Evolutionary conservation across 2,888 invertebrate species (phyloP).

Genomic region (Pseudeuparius sepicola): DNA sequence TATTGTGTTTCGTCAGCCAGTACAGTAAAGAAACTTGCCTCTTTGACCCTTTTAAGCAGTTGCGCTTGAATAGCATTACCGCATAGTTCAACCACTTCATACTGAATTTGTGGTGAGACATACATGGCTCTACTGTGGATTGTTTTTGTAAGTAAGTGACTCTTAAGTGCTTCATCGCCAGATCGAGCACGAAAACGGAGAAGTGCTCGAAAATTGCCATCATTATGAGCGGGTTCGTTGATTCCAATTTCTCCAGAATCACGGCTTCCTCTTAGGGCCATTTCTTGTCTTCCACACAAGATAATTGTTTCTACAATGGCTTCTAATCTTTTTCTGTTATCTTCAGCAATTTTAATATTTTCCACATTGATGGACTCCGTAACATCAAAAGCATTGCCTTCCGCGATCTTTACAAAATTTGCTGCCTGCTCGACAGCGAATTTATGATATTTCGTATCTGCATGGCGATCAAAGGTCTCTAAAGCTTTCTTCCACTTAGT

Average conservation of each 20-base stretch:
- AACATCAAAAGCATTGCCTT: slow-evolving; percentile 7
- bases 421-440: slow-evolving; percentile 10
- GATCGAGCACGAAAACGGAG: slow-evolving; percentile 5
- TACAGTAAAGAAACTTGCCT: slow-evolving; percentile 1
- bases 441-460: slow-evolving; percentile 8
- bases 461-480: slow-evolving; percentile 5
- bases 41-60: slow-evolving; percentile 6
- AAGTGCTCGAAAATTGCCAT: slow-evolving; percentile 10
- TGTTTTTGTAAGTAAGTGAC: slow-evolving; percentile 6
- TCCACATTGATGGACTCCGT: slow-evolving; percentile 10
- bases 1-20: slow-evolving; percentile 6
- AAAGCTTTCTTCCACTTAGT: slow-evolving; percentile 9
- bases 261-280: slow-evolving; percentile 16
- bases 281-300: slow-evolving; percentile 18
- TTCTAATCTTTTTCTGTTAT: slow-evolving; percentile 12
- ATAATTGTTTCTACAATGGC: slow-evolving; percentile 17
- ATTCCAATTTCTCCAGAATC: slow-evolving; percentile 15
- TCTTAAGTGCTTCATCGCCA: slow-evolving; percentile 5
- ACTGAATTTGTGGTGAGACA: slow-evolving; percentile 5
- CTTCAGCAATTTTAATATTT: slow-evolving; percentile 22
- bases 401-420: slow-evolving; percentile 6
- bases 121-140: slow-evolving; percentile 9
- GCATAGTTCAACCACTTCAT: slow-evolving; percentile 9
- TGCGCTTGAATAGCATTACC: slow-evolving; percentile 10
- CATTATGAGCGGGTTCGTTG: slow-evolving; percentile 9